Percentiles rank a stretch among this genome's conserved stretches.
Evolutionary conservation across 2,113 vertebrate genomes (phyloP).

Genomic region (Riparia riparia): DNA sequence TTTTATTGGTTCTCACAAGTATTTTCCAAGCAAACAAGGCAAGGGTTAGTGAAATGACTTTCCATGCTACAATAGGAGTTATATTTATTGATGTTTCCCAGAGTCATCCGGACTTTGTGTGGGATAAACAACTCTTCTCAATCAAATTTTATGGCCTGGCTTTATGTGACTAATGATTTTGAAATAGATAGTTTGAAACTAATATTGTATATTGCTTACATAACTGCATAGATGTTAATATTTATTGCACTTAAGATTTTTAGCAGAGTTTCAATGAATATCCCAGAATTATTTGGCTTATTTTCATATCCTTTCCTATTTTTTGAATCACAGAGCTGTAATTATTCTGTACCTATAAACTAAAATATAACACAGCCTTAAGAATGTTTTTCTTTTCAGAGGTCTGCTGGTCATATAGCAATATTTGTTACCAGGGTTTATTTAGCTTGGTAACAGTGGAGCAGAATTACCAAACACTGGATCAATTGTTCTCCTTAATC

Average conservation of each 20-base stretch:
- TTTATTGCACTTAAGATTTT: background rate
- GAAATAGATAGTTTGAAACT: background rate
- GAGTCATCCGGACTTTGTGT: background rate
- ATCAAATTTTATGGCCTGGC: background rate
- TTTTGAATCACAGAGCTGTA: background rate
- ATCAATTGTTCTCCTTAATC: background rate
- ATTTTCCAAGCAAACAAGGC: background rate
- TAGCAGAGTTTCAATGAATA: background rate
- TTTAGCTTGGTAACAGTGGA: background rate
- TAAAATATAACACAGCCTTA: background rate
- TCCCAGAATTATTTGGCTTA: background rate
- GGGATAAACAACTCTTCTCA: background rate
- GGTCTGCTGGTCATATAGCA: background rate
- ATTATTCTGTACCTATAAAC: background rate
- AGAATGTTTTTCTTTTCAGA: background rate
- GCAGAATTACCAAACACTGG: background rate
- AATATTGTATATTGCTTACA: background rate
- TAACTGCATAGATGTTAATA: background rate
- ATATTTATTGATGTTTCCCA: slow-evolving; percentile 27
- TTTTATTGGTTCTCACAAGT: slow-evolving; percentile 36
- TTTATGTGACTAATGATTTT: background rate
- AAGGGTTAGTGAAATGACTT: background rate
- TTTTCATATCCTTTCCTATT: background rate
- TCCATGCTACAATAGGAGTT: background rate
- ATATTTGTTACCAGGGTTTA: background rate